Evolutionary conservation across 37 sponge, comb jelly and placozoan species (phyloP).

Genomic region (Haliclona indistincta): DNA sequence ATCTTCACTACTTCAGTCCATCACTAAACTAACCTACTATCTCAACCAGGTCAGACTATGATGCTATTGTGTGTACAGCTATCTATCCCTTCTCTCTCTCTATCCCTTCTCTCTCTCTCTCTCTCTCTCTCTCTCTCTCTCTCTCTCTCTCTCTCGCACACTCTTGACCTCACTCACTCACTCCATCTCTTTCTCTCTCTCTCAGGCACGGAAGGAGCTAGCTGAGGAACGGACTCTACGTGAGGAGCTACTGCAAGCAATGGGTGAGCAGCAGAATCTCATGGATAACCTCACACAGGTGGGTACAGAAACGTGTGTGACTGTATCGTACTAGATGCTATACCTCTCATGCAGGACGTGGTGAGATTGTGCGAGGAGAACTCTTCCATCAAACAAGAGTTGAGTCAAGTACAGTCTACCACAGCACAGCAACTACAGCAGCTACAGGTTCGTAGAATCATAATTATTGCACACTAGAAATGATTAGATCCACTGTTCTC

Average conservation of each 20-base stretch:
- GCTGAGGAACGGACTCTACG: slow-evolving; percentile 48
- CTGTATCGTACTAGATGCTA: too few relatives aligned
- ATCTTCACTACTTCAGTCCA: slow-evolving; percentile 26
- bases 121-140: too few relatives aligned
- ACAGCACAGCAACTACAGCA: slow-evolving; percentile 13
- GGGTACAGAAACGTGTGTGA: too few relatives aligned
- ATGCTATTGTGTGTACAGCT: neutral
- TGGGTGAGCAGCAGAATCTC: slow-evolving; percentile 69
- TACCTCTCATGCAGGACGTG: slow-evolving; percentile 31
- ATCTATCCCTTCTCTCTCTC: too few relatives aligned
- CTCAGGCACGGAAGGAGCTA: slow-evolving; percentile 47
- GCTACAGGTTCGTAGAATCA: slow-evolving; percentile 40
- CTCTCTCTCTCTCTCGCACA: too few relatives aligned
- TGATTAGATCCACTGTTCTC: too few relatives aligned
- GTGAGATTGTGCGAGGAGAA: slow-evolving; percentile 43
- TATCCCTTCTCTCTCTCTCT: too few relatives aligned
- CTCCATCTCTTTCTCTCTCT: neutral
- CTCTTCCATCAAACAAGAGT: slow-evolving; percentile 8
- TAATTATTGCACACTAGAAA: too few relatives aligned
- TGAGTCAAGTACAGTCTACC: slow-evolving; percentile 1
- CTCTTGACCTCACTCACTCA: neutral
- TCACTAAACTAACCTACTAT: slow-evolving; percentile 40
- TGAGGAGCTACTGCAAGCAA: slow-evolving; percentile 45
- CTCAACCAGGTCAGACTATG: slow-evolving; percentile 30
- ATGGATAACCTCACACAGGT: slow-evolving; percentile 64